Conservation (phyloP, 1,140 invertebrate species). For the Pogonomyrmex californicus region DNA sequence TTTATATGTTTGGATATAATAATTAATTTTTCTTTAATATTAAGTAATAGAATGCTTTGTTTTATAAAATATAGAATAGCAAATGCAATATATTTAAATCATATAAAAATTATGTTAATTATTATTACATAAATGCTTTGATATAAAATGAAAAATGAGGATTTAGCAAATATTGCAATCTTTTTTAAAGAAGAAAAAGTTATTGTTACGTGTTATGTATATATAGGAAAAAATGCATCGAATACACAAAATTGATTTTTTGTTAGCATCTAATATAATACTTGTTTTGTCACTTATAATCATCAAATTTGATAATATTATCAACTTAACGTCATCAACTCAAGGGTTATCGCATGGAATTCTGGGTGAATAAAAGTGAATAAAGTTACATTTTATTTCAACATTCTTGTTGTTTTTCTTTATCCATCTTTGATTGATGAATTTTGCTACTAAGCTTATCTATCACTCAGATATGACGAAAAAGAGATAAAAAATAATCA, state of each 20-base stretch:
- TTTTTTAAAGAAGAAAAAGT: not conserved
- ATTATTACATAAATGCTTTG: not conserved
- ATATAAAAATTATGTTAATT: not conserved
- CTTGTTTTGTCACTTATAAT: constrained; percentile 9
- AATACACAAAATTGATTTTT: constrained; percentile 27
- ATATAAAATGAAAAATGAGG: not conserved
- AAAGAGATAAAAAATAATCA: constrained; percentile 13
- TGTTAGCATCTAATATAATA: constrained; percentile 17
- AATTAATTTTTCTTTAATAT: not conserved
- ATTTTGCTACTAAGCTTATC: not conserved
- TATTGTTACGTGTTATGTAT: not conserved
- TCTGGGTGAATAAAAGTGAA: constrained; percentile 17
- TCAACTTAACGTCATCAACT: not conserved
- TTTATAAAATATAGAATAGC: not conserved
- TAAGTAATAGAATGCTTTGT: not conserved
- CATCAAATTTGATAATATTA: not conserved
- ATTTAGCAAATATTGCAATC: not conserved
- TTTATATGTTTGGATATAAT: not conserved
- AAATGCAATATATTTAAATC: not conserved
- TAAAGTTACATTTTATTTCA: not conserved
- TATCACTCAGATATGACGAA: constrained; percentile 4
- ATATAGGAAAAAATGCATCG: not conserved
- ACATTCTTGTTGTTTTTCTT: not conserved
- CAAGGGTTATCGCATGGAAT: not conserved
- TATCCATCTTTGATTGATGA: not conserved